phyloP scores from a whole-genome alignment of 2,113 vertebrate genomes.

The Dolichallabes microphthalmus region DNA sequence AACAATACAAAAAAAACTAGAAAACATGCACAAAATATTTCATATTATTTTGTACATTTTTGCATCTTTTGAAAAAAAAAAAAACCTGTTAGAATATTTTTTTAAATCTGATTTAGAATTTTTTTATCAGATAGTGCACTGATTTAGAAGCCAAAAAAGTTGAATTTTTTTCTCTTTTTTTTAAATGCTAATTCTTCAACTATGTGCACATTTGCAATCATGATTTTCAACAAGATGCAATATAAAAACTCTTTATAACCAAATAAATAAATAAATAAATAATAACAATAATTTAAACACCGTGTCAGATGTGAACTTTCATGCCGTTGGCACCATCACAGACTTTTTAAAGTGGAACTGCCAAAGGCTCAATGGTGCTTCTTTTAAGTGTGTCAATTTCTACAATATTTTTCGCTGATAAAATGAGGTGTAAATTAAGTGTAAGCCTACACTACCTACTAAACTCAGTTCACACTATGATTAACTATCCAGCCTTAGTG shows the following conservation, averaged over 20 bases:
- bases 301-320: neutral
- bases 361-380: neutral
- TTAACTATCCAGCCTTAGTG: neutral
- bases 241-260: neutral
- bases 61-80: no score
- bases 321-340: neutral
- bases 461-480: neutral
- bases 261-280: no score
- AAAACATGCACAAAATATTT: no score
- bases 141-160: neutral
- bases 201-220: neutral
- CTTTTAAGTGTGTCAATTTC: neutral
- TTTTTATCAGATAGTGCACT: no score
- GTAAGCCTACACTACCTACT: neutral
- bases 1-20: no score
- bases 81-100: no score
- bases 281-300: neutral
- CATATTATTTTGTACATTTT: no score
- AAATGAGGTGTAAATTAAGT: neutral
- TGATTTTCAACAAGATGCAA: neutral
- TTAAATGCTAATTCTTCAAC: no score
- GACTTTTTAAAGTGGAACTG: neutral
- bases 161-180: no score
- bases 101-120: no score
- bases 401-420: slow-evolving; percentile 4